Conservation (phyloP, 2,888 invertebrate genomes). For the Nineta flava region DNA sequence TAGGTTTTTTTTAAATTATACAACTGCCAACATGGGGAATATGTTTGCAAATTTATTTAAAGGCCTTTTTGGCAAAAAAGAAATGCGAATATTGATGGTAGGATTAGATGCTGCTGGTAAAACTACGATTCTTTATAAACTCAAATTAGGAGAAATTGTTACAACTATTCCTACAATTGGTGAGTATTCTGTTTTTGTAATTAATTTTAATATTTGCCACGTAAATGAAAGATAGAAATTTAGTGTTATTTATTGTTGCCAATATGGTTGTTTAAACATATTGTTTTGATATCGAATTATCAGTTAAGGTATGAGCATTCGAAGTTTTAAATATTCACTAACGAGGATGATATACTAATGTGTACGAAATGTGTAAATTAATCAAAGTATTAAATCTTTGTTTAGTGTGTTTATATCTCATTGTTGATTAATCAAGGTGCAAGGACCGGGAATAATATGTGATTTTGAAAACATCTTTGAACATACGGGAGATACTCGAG, state of each 20-base stretch:
- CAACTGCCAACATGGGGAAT: conserved; percentile 81
- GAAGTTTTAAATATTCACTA: too few relatives aligned
- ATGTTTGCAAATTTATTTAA: conserved; percentile 94
- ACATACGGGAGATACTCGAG: too few relatives aligned
- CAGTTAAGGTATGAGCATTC: too few relatives aligned
- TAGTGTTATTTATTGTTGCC: conserved; percentile 5
- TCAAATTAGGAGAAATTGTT: conserved; percentile 99
- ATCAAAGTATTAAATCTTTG: too few relatives aligned
- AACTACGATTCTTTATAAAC: conserved; percentile 99
- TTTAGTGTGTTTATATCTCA: too few relatives aligned
- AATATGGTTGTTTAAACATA: not conserved
- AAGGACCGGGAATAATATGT: too few relatives aligned
- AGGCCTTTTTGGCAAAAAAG: conserved; percentile 99
- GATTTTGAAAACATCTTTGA: too few relatives aligned
- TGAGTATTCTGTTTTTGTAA: conserved; percentile 32
- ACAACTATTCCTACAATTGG: conserved; percentile 99
- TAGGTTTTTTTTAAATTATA: conserved; percentile 14
- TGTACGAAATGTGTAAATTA: too few relatives aligned
- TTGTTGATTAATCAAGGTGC: too few relatives aligned
- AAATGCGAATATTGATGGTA: conserved; percentile 99
- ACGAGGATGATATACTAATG: too few relatives aligned
- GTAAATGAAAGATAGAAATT: not conserved
- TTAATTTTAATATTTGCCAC: conserved; percentile 6
- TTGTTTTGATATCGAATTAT: not conserved
- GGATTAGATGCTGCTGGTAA: conserved; percentile 99